A percentile compares a stretch with the other conserved stretches of the same genome.
Conservation (phyloP, 1,140 invertebrate species). For the Meloidogyne hapla region DNA sequence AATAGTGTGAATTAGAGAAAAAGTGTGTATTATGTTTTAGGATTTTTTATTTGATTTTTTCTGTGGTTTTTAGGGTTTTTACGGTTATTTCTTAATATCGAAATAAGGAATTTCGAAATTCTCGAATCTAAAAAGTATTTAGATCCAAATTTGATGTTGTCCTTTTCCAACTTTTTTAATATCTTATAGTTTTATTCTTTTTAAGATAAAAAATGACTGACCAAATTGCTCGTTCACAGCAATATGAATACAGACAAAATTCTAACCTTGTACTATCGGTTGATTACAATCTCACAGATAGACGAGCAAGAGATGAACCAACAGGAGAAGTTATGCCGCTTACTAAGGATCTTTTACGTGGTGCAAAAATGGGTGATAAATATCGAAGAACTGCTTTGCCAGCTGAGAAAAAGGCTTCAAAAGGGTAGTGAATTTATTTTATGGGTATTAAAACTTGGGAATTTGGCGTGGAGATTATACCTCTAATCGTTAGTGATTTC, state of each 20-base stretch:
- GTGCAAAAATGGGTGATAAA: slow-evolving; percentile 90
- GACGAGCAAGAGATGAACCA: slow-evolving; percentile 93
- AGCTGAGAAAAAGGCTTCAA: slow-evolving; percentile 77
- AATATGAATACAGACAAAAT: slow-evolving; percentile 99
- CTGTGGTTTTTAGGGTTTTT: too few relatives aligned
- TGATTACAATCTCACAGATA: slow-evolving; percentile 93
- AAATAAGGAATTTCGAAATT: too few relatives aligned
- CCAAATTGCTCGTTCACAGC: slow-evolving; percentile 90
- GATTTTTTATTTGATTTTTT: too few relatives aligned
- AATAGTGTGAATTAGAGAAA: too few relatives aligned
- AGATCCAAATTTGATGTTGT: too few relatives aligned
- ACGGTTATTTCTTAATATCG: too few relatives aligned
- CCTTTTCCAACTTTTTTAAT: too few relatives aligned
- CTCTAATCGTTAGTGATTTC: too few relatives aligned
- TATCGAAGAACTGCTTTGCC: slow-evolving; percentile 80
- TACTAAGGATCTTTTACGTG: slow-evolving; percentile 79
- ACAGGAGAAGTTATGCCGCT: slow-evolving; percentile 96
- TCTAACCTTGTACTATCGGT: slow-evolving; percentile 99
- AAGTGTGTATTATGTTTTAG: too few relatives aligned
- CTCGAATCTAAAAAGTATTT: too few relatives aligned
- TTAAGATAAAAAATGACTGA: slow-evolving; percentile 76
- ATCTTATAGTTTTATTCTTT: background rate
- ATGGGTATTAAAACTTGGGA: background rate
- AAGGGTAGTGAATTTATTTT: slow-evolving; percentile 65
- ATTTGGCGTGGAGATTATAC: background rate